Conservation (phyloP, 2,113 vertebrate genomes). For the Platycercus adscitus region DNA sequence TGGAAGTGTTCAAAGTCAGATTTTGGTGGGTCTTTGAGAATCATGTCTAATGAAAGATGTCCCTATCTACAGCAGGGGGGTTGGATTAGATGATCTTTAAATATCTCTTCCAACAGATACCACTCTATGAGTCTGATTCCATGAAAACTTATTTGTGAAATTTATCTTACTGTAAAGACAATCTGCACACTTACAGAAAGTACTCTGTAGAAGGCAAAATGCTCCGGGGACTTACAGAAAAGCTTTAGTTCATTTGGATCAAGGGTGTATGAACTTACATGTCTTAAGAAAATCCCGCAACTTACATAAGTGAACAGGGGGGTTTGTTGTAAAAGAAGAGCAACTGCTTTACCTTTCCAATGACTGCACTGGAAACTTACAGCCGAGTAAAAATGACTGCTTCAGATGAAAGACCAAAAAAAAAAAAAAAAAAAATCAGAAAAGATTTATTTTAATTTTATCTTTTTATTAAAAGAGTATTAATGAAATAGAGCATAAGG, state of each 20-base stretch:
- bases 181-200: background rate
- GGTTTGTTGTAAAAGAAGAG: background rate
- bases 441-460: too few relatives aligned
- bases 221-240: background rate
- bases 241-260: background rate
- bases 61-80: accelerated
- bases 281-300: background rate
- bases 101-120: accelerated
- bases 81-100: background rate
- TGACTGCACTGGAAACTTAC: background rate
- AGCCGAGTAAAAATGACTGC: background rate
- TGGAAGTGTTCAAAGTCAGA: background rate
- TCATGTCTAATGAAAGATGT: background rate
- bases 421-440: background rate
- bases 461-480: too few relatives aligned
- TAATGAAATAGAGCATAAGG: background rate
- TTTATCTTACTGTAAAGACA: background rate
- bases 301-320: background rate
- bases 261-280: background rate
- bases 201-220: background rate
- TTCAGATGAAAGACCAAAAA: background rate
- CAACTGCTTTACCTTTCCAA: background rate
- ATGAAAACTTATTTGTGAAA: background rate
- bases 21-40: background rate
- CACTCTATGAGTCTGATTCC: background rate